Conservation (phyloP, 2,888 invertebrate species). For the Tetranychus truncatus region DNA sequence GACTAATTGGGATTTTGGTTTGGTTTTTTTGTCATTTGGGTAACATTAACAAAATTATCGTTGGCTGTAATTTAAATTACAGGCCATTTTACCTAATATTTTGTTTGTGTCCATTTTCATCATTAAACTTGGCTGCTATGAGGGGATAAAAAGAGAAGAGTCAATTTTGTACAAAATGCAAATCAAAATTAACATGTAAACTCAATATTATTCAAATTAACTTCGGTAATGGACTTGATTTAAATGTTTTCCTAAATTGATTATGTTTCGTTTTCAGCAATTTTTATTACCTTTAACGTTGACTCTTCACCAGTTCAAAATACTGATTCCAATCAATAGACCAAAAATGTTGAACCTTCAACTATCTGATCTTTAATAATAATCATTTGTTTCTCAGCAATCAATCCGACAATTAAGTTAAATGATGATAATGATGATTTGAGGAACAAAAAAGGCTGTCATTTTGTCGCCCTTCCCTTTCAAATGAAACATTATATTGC, state of each 20-base stretch:
- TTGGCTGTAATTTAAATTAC: background rate
- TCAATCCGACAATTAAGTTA: background rate
- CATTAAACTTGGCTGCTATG: no score
- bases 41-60: background rate
- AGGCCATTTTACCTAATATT: background rate
- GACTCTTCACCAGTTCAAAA: no score
- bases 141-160: no score
- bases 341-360: no score
- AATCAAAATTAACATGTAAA: background rate
- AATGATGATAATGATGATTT: no score
- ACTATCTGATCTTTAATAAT: background rate
- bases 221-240: background rate
- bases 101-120: no score
- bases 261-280: no score
- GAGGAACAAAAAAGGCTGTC: background rate
- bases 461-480: background rate
- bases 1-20: no score
- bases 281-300: no score
- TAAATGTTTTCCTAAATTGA: background rate
- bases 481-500: background rate
- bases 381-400: background rate
- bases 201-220: background rate
- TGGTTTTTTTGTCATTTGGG: no score
- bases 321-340: no score
- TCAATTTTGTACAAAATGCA: no score